Base-by-base conservation (phyloP, 2,797 vertebrate species). In the Scolopax rusticola region DNA sequence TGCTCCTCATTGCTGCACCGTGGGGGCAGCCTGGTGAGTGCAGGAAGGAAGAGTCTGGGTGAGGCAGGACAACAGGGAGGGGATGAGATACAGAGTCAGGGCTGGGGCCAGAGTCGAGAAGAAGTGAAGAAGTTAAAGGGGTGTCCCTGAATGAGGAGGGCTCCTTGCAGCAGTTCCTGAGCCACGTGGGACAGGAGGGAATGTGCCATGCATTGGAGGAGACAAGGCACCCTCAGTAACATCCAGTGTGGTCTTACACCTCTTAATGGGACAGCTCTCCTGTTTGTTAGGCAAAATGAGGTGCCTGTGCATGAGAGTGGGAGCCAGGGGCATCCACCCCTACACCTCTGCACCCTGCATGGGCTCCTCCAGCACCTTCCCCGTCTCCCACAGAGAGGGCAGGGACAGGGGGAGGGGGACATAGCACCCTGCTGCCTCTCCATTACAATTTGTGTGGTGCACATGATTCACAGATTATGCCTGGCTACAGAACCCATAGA, bases 401-500 rank as follows among this genome's bases (percentile, higher is more conserved):
- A 84, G 19, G 17, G 30, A 4, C 33, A 64, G 60, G 12, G 88
- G 47, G 21, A 53, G 38, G 8, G 11, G 12, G 1, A 9, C 16
- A 16, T 2, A 7, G 8, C 30, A 36, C 8, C 5, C 5, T 0
- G 2, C 4, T 24, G 13, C 15, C 6, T 51, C n/a, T 70, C 24
- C 10, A 1, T 32, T 54, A 23, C 12, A 47, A 0, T 40, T 45
- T 60, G 12, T 4, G 1, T 15, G 8, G 38, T 48, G 36, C 6
- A 21, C 1, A 0, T 43, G 43, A 25, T 67, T 63, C 25, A 21
- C 0, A 1, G n/a, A 2, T 41, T 38, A 12, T 8, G 15, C 13
- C 15, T 18, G 70, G 30, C 32, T 65, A 23, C 25, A 27, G 50
- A 73, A 20, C 21, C 14, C 43, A 9, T 10, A 91, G 60, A 70